These are phyloP conservation scores for Orycteropus afer DNA, from an alignment of 2,113 vertebrate genomes.

Conservation along the genomic window DNA sequence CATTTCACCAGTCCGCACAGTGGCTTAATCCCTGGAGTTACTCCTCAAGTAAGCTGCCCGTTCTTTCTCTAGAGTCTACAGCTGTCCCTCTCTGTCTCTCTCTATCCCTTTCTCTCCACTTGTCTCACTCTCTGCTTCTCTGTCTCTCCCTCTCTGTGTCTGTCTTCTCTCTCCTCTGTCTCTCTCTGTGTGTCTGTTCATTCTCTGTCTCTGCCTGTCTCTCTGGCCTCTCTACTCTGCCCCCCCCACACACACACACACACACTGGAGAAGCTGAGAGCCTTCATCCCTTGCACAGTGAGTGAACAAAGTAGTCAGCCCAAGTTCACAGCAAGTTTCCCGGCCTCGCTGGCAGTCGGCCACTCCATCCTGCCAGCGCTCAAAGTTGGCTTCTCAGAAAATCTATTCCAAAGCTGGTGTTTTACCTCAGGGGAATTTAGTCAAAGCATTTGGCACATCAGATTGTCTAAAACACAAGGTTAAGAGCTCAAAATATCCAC, in stretches of 20 bases:
- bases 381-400: constrained; percentile 70
- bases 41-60: constrained; percentile 34
- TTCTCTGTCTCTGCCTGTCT: no score
- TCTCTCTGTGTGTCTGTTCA: no score
- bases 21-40: background rate
- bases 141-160: background rate
- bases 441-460: constrained; percentile 73
- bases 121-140: background rate
- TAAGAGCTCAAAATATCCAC: constrained; percentile 69
- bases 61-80: background rate
- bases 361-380: constrained; percentile 64
- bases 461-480: constrained; percentile 75
- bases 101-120: background rate
- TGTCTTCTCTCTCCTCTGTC: background rate
- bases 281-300: constrained; percentile 58
- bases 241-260: background rate
- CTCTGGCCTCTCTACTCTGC: background rate
- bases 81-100: background rate
- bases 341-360: constrained; percentile 51
- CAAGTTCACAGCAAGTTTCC: constrained; percentile 71
- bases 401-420: constrained; percentile 68
- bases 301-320: constrained; percentile 70
- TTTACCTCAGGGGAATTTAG: constrained; percentile 77
- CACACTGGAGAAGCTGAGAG: constrained; percentile 24
- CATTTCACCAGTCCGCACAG: constrained; percentile 35